Conservation (phyloP, 2,888 invertebrate genomes). For the Ormyrus thymus region DNA sequence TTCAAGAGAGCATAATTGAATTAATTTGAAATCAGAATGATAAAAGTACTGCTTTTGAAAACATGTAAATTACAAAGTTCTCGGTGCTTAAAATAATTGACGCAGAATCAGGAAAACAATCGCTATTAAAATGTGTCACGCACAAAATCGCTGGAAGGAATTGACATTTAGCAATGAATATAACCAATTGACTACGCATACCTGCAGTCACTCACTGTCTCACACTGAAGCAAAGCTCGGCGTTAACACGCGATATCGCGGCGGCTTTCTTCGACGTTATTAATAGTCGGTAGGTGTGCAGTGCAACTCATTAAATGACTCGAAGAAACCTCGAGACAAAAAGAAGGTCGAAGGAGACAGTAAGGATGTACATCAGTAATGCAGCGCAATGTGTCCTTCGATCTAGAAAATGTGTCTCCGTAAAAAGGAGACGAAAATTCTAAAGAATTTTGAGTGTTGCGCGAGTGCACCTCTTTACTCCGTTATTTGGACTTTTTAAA, state of each 20-base stretch:
- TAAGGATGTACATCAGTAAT: too few species aligned
- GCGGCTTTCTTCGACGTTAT: conserved; percentile 66
- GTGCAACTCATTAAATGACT: conserved; percentile 61
- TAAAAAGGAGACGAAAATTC: background rate
- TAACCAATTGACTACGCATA: background rate
- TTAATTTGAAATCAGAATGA: too few species aligned
- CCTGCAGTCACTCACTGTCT: background rate
- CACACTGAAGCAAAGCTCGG: background rate
- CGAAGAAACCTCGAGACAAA: conserved; percentile 14
- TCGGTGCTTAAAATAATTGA: background rate
- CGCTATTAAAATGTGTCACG: background rate
- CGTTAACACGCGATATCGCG: conserved; percentile 62
- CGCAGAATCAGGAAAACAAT: conserved; percentile 25
- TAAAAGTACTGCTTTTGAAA: too few species aligned
- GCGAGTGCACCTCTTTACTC: background rate
- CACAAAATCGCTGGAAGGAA: conserved; percentile 25
- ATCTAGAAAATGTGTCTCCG: too few species aligned
- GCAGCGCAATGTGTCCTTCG: too few species aligned
- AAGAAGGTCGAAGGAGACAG: background rate
- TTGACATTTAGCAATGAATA: background rate
- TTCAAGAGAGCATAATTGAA: too few species aligned
- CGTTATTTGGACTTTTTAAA: background rate
- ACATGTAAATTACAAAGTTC: background rate
- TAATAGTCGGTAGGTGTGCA: conserved; percentile 69
- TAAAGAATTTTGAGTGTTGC: conserved; percentile 5